Percentiles rank a stretch among this genome's conserved stretches.
Conservation (phyloP, 2,113 vertebrate genomes). For the Microcebus ravelobensis region DNA sequence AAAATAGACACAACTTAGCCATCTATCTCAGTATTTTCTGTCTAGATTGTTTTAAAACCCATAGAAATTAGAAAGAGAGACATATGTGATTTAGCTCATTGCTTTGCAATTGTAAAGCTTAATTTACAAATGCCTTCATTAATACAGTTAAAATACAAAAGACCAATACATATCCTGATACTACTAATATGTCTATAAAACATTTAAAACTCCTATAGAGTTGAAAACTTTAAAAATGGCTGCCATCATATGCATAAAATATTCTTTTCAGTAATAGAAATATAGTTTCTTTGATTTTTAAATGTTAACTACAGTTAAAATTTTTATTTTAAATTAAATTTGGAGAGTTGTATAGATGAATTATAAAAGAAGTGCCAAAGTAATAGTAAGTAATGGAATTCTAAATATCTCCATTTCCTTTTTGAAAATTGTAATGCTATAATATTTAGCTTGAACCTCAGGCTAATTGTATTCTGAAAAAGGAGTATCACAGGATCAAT, state of each 20-base stretch:
- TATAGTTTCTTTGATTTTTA: constrained; percentile 22
- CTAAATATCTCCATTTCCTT: constrained; percentile 69
- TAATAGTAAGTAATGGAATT: constrained; percentile 62
- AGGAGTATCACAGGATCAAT: constrained; percentile 72
- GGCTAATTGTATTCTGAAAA: constrained; percentile 72
- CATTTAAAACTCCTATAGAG: background rate
- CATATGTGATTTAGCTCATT: background rate
- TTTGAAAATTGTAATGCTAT: constrained; percentile 65
- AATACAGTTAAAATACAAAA: background rate
- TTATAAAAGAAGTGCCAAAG: constrained; percentile 37
- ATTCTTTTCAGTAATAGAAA: constrained; percentile 65
- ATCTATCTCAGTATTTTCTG: background rate
- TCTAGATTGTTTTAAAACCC: background rate
- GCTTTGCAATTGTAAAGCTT: background rate
- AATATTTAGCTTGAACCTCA: constrained; percentile 69
- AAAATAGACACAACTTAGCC: background rate
- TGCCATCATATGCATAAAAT: constrained; percentile 47
- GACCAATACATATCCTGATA: background rate
- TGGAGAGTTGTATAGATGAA: constrained; percentile 46
- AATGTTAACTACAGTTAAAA: constrained; percentile 76
- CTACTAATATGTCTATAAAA: background rate
- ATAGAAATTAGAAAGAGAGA: background rate
- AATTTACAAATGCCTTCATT: background rate
- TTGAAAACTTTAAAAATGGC: background rate
- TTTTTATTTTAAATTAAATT: constrained; percentile 30